Base-by-base conservation (phyloP, 2,113 vertebrate species). In the Trichomycterus rosablanca region DNA sequence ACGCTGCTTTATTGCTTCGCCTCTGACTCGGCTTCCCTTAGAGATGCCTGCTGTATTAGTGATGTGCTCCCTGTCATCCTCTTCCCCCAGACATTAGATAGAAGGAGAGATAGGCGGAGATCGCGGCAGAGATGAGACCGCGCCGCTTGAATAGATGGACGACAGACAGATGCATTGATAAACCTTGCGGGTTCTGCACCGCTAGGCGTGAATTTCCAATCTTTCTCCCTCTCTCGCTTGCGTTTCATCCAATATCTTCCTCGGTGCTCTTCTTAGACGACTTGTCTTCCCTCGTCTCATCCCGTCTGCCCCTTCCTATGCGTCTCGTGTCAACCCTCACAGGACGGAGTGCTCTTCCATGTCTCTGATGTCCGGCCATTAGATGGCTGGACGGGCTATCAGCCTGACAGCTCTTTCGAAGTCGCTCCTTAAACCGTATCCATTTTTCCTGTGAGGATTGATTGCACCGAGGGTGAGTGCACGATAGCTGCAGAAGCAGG, bases 161-260 rank as follows among this genome's bases (percentile, higher is more conserved):
- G 83, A 82, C 76, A 4, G 39, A 24, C 40, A 81, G 83, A 84
- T 80, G 76, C 79, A 78, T 81, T 81, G 85, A 86, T 84, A 83
- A 84, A 75, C 70, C 71, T 80, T 72, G 80, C 76, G 56, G 74
- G 68, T 73, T 76, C 70, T 68, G 65, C 69, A 62, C 74, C 60
- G 61, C 61, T 53, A 74, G 67, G 51, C 26, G 67, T 75, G 80
- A 78, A 82, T 82, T 77, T 70, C 72, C 77, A 74, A 76, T 76
- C 67, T 48, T 63, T 68, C 64, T 35, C 42, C 49, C 49, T 61
- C 59, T 49, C 34, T 4, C 50, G 22, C 54, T 59, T 48, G 5
- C 10, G 32, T 42, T 49, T n/a, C 16, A 5, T 39, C 46, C 23
- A 70, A 16, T 51, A 49, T 53, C 63, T 58, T 73, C 19, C 0